These are phyloP conservation scores for Polyergus mexicanus DNA, from an alignment of 1,140 invertebrate species.

Conservation along the genomic window DNA sequence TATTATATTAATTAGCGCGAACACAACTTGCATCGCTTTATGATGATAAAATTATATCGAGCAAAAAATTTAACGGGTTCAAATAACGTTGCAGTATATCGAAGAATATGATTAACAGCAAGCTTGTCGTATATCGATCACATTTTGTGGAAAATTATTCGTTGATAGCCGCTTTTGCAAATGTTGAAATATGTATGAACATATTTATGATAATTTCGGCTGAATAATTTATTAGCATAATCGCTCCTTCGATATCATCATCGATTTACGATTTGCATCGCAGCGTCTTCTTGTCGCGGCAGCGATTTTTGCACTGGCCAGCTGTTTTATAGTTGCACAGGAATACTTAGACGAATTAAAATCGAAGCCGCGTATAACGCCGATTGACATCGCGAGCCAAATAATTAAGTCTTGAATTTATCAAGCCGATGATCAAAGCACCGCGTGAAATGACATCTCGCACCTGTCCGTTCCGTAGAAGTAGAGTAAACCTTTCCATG, in stretches of 20 bases:
- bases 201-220: slow-evolving; percentile 49
- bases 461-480: slow-evolving; percentile 33
- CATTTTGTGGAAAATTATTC: slow-evolving; percentile 16
- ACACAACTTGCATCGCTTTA: slow-evolving; percentile 1
- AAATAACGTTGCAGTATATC: neutral
- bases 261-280: slow-evolving; percentile 50
- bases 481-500: slow-evolving; percentile 31
- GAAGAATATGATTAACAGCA: neutral
- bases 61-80: neutral
- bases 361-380: slow-evolving; percentile 6
- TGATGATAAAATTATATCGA: slow-evolving; percentile 11
- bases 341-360: slow-evolving; percentile 40
- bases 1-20: neutral
- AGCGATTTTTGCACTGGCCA: neutral
- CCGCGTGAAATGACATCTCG: slow-evolving; percentile 28
- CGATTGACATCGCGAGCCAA: neutral
- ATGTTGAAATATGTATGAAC: slow-evolving; percentile 52
- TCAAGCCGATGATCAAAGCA: slow-evolving; percentile 12
- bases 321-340: slow-evolving; percentile 44
- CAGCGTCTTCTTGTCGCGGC: slow-evolving; percentile 13
- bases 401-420: slow-evolving; percentile 45
- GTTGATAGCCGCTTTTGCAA: neutral
- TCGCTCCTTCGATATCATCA: slow-evolving; percentile 38
- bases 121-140: neutral
- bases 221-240: slow-evolving; percentile 58